Conservation (phyloP, 2,888 invertebrate species). For the Emmelina monodactyla region DNA sequence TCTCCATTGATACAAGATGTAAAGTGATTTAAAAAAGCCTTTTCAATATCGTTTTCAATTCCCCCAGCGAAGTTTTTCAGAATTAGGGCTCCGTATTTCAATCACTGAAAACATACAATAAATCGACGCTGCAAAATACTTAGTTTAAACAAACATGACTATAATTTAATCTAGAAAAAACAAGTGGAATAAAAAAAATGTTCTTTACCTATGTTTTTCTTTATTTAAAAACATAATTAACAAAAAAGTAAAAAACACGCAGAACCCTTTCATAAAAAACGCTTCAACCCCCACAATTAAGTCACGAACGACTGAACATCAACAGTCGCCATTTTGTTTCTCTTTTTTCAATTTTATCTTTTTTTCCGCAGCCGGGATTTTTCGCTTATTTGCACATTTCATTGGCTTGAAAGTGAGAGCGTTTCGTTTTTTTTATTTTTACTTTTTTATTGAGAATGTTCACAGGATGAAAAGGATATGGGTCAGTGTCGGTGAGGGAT, state of each 20-base stretch:
- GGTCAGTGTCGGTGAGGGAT: constrained; percentile 13
- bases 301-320: constrained; percentile 40
- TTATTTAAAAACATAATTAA: too few relatives aligned
- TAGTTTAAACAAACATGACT: too few relatives aligned
- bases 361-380: constrained; percentile 58
- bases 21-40: background rate
- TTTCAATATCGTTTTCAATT: constrained; percentile 42
- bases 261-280: constrained; percentile 25
- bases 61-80: constrained; percentile 25
- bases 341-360: constrained; percentile 48
- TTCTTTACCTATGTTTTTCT: too few relatives aligned
- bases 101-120: too few relatives aligned
- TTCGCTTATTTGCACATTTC: constrained; percentile 64
- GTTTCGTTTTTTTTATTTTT: constrained; percentile 30
- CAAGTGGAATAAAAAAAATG: too few relatives aligned
- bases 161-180: too few relatives aligned
- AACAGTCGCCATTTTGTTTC: constrained; percentile 36
- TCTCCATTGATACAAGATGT: background rate
- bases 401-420: constrained; percentile 63
- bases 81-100: constrained; percentile 26
- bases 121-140: too few relatives aligned
- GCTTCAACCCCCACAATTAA: background rate
- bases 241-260: constrained; percentile 18
- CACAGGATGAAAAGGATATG: constrained; percentile 18
- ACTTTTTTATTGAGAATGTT: constrained; percentile 28